Conservation (phyloP, 1,140 invertebrate genomes). For the Neotoxoptera formosana region DNA sequence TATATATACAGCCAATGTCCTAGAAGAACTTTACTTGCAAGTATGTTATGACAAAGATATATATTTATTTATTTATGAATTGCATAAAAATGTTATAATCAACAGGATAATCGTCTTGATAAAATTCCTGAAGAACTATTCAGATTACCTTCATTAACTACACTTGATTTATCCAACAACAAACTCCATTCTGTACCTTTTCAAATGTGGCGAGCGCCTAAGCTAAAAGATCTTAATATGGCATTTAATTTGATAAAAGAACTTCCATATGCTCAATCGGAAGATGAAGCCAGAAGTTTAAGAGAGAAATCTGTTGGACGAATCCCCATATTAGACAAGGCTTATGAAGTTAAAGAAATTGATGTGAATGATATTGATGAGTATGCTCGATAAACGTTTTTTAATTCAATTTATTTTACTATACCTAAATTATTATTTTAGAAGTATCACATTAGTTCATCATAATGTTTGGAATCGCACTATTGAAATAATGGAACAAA, state of each 20-base stretch:
- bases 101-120: conserved; percentile 84
- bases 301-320: conserved; percentile 61
- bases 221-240: conserved; percentile 88
- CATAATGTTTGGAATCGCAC: conserved; percentile 78
- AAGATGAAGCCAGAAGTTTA: conserved; percentile 58
- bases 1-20: conserved; percentile 73
- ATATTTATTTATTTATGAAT: not conserved
- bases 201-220: conserved; percentile 89
- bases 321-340: conserved; percentile 60
- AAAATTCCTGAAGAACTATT: conserved; percentile 82
- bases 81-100: not conserved
- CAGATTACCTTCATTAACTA: conserved; percentile 78
- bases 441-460: conserved; percentile 63
- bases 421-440: conserved; percentile 26
- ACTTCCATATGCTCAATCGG: conserved; percentile 70
- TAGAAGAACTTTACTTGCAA: conserved; percentile 85
- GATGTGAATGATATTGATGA: conserved; percentile 39
- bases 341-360: conserved; percentile 55
- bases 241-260: conserved; percentile 89
- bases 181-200: conserved; percentile 86
- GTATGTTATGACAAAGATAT: conserved; percentile 60
- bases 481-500: conserved; percentile 75
- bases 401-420: not conserved
- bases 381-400: not conserved
- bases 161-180: conserved; percentile 93